A percentile compares a stretch with the other conserved stretches of the same genome.
Evolutionary conservation across 2,888 invertebrate genomes (phyloP).

Genomic region (Dimorphilus gyrociliatus): DNA sequence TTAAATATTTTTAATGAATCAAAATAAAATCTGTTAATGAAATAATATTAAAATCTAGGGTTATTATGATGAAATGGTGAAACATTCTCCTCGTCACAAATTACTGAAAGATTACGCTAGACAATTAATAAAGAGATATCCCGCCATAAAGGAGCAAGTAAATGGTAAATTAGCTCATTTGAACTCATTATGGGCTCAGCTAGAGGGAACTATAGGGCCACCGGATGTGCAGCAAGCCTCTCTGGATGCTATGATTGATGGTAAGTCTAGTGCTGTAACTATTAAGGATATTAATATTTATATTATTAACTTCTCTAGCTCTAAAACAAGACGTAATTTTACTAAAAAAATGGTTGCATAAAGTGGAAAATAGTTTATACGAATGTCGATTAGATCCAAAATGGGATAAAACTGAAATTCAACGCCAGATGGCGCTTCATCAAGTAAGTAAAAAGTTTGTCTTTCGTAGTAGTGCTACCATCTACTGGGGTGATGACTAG

Average conservation of each 20-base stretch:
- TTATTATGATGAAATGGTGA: constrained; percentile 57
- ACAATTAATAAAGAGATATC: constrained; percentile 50
- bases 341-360: constrained; percentile 66
- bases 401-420: constrained; percentile 51
- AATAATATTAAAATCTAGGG: no score
- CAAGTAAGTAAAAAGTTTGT: constrained; percentile 48
- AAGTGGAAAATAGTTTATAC: constrained; percentile 62
- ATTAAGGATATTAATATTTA: neutral
- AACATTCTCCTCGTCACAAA: constrained; percentile 53
- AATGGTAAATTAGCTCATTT: constrained; percentile 56
- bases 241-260: constrained; percentile 24
- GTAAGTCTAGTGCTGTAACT: constrained; percentile 12
- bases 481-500: no score
- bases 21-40: no score
- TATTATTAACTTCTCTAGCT: constrained; percentile 41
- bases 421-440: constrained; percentile 60
- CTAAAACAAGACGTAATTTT: constrained; percentile 58
- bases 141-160: constrained; percentile 50
- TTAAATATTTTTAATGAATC: no score
- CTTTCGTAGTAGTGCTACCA: no score
- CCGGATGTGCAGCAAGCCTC: constrained; percentile 27
- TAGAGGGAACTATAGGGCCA: constrained; percentile 51
- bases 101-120: constrained; percentile 62
- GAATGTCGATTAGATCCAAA: constrained; percentile 53
- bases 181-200: constrained; percentile 61